A percentile compares a stretch with the other conserved stretches of the same genome.
Conservation (phyloP, 2,888 invertebrate genomes). For the Vanessa cardui region DNA sequence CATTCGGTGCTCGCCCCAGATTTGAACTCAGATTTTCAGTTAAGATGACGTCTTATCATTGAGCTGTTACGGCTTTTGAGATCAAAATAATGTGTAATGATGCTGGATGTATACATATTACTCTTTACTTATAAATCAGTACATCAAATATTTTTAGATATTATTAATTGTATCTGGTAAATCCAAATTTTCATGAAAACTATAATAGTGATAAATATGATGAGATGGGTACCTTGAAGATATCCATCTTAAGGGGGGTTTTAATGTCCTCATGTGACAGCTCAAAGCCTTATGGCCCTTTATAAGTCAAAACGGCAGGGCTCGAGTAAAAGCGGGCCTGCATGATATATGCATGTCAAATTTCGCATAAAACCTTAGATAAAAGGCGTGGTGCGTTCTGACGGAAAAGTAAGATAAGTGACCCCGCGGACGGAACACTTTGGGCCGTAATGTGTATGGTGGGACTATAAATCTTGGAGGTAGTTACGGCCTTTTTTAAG, state of each 20-base stretch:
- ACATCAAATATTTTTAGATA: no score
- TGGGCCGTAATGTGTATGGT: constrained; percentile 7
- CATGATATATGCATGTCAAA: constrained; percentile 43
- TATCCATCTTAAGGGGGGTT: constrained; percentile 13
- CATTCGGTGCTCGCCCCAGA: no score
- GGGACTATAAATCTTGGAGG: not conserved
- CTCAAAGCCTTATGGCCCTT: constrained; percentile 23
- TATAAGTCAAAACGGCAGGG: constrained; percentile 33
- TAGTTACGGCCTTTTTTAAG: not conserved
- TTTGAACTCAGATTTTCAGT: no score
- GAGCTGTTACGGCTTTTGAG: no score
- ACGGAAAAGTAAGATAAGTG: constrained; percentile 42
- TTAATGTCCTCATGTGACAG: constrained; percentile 16
- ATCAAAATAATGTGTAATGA: no score
- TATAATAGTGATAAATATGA: not conserved
- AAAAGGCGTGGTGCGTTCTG: constrained; percentile 40
- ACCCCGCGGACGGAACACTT: constrained; percentile 23
- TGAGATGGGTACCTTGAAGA: not conserved
- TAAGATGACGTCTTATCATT: no score
- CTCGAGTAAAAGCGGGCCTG: constrained; percentile 31
- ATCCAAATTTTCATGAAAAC: not conserved
- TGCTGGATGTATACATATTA: no score
- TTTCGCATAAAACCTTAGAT: constrained; percentile 39
- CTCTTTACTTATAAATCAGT: no score
- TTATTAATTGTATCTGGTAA: no score